Percentiles rank a stretch among this genome's conserved stretches.
phyloP scores from a whole-genome alignment of 2,888 invertebrate genomes.

The Dryobotodes eremita region DNA sequence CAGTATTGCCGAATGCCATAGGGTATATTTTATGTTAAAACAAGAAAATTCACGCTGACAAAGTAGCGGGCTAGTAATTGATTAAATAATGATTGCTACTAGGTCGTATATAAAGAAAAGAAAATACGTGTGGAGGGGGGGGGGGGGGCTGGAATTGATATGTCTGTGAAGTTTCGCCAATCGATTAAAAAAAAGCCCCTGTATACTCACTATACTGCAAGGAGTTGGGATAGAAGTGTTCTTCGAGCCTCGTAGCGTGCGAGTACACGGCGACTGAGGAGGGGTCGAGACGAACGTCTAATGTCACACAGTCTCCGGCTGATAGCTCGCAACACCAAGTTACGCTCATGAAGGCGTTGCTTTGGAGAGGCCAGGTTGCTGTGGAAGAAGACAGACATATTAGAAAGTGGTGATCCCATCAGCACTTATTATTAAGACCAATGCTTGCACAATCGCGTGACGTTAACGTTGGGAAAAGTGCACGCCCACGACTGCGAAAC shows the following conservation, averaged over 20 bases:
- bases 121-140: too few species aligned
- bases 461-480: not conserved
- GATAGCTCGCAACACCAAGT: constrained; percentile 79
- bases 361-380: constrained; percentile 84
- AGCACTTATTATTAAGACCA: not conserved
- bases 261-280: constrained; percentile 91
- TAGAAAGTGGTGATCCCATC: not conserved
- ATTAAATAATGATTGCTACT: too few species aligned
- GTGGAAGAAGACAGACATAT: not conserved
- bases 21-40: too few species aligned
- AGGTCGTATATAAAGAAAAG: too few species aligned
- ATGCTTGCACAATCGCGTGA: not conserved
- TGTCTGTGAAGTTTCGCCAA: too few species aligned
- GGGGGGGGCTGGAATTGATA: too few species aligned
- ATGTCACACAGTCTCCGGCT: constrained; percentile 73
- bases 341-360: constrained; percentile 87
- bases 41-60: too few species aligned
- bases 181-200: too few species aligned
- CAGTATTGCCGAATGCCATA: too few species aligned
- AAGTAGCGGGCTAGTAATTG: too few species aligned
- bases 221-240: constrained; percentile 96
- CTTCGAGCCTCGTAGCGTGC: constrained; percentile 93
- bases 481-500: not conserved
- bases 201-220: constrained; percentile 93
- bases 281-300: constrained; percentile 90